A percentile compares a stretch with the other conserved stretches of the same genome.
Conservation (phyloP, 2,888 invertebrate species). For the Imbricaverruca yamaguchii region DNA sequence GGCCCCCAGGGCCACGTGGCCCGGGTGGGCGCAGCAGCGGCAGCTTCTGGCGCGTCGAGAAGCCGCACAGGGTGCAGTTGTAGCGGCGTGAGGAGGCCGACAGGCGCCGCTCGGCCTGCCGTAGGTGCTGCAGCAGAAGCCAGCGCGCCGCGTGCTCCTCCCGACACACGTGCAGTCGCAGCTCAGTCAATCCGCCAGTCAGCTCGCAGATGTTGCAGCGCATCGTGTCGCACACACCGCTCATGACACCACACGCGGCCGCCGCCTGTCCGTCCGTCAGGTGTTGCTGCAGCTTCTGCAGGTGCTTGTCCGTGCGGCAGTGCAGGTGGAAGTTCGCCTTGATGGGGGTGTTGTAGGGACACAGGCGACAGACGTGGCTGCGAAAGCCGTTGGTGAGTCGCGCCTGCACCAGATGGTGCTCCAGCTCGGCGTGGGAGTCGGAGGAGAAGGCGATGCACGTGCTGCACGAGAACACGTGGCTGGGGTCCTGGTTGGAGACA, state of each 20-base stretch:
- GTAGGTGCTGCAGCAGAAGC: conserved; percentile 71
- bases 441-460: conserved; percentile 86
- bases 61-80: conserved; percentile 75
- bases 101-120: conserved; percentile 49
- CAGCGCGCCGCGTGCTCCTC: conserved; percentile 84
- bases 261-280: too few species aligned
- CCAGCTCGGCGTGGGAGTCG: conserved; percentile 81
- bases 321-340: conserved; percentile 99
- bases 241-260: too few species aligned
- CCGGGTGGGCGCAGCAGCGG: conserved; percentile 83
- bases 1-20: conserved; percentile 89
- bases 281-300: conserved; percentile 88
- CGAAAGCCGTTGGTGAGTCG: conserved; percentile 79
- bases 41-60: conserved; percentile 69
- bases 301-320: conserved; percentile 98
- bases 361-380: conserved; percentile 92
- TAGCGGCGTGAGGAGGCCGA: conserved; percentile 45
- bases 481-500: conserved; percentile 62
- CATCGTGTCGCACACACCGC: conserved; percentile 57
- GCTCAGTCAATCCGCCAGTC: conserved; percentile 91
- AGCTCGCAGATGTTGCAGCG: conserved; percentile 97
- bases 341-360: conserved; percentile 95
- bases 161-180: conserved; percentile 80
- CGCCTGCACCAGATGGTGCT: conserved; percentile 85
- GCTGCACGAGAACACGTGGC: conserved; percentile 81